phyloP scores from a whole-genome alignment of 2,888 invertebrate genomes.

The Luffia ferchaultella region DNA sequence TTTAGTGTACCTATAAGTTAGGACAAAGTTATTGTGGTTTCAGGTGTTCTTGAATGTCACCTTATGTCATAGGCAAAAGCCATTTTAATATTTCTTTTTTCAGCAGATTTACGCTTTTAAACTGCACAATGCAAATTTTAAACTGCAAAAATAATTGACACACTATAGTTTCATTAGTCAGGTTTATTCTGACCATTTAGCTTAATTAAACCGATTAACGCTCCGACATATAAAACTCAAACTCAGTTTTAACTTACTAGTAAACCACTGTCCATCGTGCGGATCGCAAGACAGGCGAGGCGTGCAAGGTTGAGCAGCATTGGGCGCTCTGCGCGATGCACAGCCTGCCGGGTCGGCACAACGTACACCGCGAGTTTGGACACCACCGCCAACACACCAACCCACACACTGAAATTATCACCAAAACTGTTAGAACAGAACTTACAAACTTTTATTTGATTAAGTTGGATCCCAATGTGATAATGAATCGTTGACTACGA shows the following conservation, averaged over 20 bases:
- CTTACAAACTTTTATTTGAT: slow-evolving; percentile 2
- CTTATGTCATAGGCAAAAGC: too few species aligned
- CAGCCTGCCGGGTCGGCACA: slow-evolving; percentile 74
- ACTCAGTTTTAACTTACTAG: slow-evolving; percentile 68
- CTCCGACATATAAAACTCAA: too few species aligned
- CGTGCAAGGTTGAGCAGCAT: slow-evolving; percentile 73
- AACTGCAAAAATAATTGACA: too few species aligned
- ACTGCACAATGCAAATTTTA: too few species aligned
- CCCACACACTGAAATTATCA: slow-evolving; percentile 73
- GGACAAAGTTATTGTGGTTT: too few species aligned
- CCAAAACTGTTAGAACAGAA: slow-evolving; percentile 5
- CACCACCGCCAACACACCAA: slow-evolving; percentile 77
- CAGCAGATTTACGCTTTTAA: not conserved
- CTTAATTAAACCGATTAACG: too few species aligned
- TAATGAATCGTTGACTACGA: too few species aligned
- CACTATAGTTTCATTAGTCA: too few species aligned
- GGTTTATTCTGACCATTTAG: too few species aligned
- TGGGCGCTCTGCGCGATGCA: slow-evolving; percentile 66
- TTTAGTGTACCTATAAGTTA: too few species aligned
- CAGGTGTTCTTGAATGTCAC: too few species aligned
- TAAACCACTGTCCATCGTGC: slow-evolving; percentile 81
- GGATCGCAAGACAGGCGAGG: slow-evolving; percentile 72
- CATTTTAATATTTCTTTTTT: not conserved
- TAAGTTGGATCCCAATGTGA: too few species aligned
- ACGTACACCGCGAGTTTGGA: slow-evolving; percentile 76